These are phyloP conservation scores for Carabus problematicus DNA, from an alignment of 2,888 invertebrate species.

Conservation along the genomic window DNA sequence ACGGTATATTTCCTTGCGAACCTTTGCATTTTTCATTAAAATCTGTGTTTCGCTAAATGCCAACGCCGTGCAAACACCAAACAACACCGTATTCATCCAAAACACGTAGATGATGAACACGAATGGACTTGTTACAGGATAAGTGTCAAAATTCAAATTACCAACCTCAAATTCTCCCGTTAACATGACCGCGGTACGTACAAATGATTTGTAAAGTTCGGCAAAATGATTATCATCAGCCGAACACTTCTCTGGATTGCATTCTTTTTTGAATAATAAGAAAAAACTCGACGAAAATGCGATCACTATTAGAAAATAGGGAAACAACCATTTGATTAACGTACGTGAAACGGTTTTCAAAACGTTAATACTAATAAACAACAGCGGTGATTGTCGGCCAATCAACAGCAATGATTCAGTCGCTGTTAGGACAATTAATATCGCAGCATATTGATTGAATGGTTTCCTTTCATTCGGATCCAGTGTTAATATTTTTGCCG, in stretches of 20 bases:
- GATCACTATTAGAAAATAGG: constrained; percentile 28
- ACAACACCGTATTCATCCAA: constrained; percentile 37
- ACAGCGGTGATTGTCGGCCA: constrained; percentile 31
- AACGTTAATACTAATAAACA: constrained; percentile 36
- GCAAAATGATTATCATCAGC: constrained; percentile 1
- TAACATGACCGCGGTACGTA: constrained; percentile 30
- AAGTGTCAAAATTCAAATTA: constrained; percentile 17
- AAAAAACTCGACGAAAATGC: constrained; percentile 33
- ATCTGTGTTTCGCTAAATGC: constrained; percentile 38
- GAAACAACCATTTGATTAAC: constrained; percentile 28
- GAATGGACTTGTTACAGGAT: constrained; percentile 6
- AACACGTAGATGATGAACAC: constrained; percentile 34
- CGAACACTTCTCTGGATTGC: not conserved
- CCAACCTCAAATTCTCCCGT: constrained; percentile 34
- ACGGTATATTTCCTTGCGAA: constrained; percentile 27
- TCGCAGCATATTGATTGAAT: constrained; percentile 27
- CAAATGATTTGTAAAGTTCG: constrained; percentile 7
- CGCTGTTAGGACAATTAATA: constrained; percentile 28
- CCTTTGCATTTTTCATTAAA: constrained; percentile 21
- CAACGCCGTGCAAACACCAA: constrained; percentile 34
- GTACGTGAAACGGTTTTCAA: constrained; percentile 29
- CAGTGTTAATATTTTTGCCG: constrained; percentile 12
- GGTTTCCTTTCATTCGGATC: not conserved
- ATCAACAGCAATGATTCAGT: constrained; percentile 27
- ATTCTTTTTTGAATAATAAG: constrained; percentile 22